phyloP scores from a whole-genome alignment of 2,113 vertebrate species.

The Lamprotornis superbus region DNA sequence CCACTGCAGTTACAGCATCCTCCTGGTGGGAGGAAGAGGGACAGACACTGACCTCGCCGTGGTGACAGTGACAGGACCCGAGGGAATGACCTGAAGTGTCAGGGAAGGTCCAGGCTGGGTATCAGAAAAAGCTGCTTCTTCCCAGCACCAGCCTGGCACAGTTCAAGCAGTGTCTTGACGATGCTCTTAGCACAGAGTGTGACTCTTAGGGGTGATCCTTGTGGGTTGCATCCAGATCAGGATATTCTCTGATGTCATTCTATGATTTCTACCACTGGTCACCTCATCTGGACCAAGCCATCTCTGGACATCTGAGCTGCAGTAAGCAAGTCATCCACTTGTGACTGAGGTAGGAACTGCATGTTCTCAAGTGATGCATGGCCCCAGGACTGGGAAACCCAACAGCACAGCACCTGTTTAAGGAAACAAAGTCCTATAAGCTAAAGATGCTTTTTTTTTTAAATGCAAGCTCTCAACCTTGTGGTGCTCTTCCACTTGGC shows the following conservation, averaged over 20 bases:
- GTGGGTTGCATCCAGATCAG: background rate
- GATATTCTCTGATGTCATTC: background rate
- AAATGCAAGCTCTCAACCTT: background rate
- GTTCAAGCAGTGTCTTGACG: rapidly evolving
- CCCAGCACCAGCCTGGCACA: background rate
- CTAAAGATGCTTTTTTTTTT: background rate
- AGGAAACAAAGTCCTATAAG: background rate
- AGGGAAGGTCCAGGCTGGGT: too few species aligned
- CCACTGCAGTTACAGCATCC: background rate
- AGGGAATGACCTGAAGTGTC: background rate
- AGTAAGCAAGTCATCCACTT: background rate
- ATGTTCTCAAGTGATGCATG: rapidly evolving
- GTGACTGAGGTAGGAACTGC: too few species aligned
- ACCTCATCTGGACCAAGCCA: too few species aligned
- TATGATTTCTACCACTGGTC: background rate
- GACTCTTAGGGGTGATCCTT: too few species aligned
- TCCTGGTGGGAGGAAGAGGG: rapidly evolving
- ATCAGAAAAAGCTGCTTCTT: too few species aligned
- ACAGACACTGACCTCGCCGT: background rate
- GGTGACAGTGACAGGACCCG: rapidly evolving
- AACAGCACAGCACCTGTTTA: background rate
- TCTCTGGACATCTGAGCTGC: background rate
- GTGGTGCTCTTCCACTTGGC: background rate
- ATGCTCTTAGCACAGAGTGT: too few species aligned
- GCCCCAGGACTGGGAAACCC: rapidly evolving